Percentiles rank a stretch among this genome's conserved stretches.
Evolutionary conservation across 2,113 vertebrate genomes (phyloP).

Genomic region (Gambusia holbrooki): DNA sequence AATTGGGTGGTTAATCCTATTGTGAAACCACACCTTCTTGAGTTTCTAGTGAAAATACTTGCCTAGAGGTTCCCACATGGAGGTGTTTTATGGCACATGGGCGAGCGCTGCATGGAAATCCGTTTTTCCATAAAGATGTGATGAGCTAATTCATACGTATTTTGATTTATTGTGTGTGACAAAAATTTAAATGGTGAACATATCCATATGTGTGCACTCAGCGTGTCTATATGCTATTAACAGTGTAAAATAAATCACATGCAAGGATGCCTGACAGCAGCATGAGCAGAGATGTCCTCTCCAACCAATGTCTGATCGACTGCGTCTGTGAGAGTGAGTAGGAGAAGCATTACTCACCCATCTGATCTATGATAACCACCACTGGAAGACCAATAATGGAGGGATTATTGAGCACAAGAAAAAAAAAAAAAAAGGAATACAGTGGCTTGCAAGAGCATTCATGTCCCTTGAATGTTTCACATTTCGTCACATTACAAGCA

Average conservation of each 20-base stretch:
- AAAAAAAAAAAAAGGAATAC: conserved; percentile 4
- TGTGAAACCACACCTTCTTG: neutral
- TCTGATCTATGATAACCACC: conserved; percentile 57
- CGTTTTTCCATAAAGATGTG: conserved; percentile 6
- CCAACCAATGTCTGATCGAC: conserved; percentile 35
- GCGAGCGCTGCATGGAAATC: conserved; percentile 15
- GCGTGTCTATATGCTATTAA: conserved; percentile 19
- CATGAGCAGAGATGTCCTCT: conserved; percentile 20
- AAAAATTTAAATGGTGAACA: neutral
- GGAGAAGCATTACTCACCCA: conserved; percentile 39
- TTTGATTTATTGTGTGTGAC: neutral
- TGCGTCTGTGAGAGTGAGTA: conserved; percentile 23
- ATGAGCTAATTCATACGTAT: conserved; percentile 11
- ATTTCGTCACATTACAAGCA: neutral
- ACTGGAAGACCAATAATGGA: conserved; percentile 54
- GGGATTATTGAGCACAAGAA: conserved; percentile 38
- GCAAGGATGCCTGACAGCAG: conserved; percentile 25
- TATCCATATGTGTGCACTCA: conserved; percentile 23
- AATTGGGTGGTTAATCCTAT: conserved; percentile 4
- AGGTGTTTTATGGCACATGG: neutral
- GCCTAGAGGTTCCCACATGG: neutral
- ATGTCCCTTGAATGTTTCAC: neutral
- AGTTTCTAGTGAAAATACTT: conserved; percentile 3
- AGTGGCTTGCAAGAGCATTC: neutral
- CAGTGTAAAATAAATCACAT: conserved; percentile 37